Conservation (phyloP, 2,888 invertebrate species). For the Lathronympha strigana region DNA sequence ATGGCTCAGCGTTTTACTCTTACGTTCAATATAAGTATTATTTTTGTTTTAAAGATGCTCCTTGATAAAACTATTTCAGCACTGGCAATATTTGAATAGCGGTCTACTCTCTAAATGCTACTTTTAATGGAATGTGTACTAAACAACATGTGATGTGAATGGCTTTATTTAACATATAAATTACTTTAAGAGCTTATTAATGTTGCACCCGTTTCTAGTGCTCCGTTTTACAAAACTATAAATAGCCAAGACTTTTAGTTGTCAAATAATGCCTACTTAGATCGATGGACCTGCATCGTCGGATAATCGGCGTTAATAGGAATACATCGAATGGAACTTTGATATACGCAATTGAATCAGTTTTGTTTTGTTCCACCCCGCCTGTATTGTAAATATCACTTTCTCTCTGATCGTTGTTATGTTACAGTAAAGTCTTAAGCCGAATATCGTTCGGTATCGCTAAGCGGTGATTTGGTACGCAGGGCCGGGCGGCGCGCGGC, state of each 20-base stretch:
- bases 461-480: conserved; percentile 22
- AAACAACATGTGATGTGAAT: neutral
- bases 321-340: neutral
- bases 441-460: too few relatives aligned
- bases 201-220: conserved; percentile 3
- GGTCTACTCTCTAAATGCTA: neutral
- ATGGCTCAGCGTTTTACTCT: neutral
- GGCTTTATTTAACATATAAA: neutral
- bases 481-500: conserved; percentile 58
- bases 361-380: neutral
- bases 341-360: too few relatives aligned
- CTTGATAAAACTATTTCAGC: too few relatives aligned
- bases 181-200: neutral
- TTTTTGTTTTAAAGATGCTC: neutral
- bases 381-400: neutral
- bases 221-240: neutral
- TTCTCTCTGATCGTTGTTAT: neutral
- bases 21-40: neutral
- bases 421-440: neutral
- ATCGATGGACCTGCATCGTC: too few relatives aligned
- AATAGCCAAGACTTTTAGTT: neutral
- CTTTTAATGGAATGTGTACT: conserved; percentile 2
- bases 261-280: too few relatives aligned
- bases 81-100: neutral
- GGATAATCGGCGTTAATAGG: neutral